Evolutionary conservation across 2,888 invertebrate species (phyloP), one percentile per base, ranked within the genome.

Genomic region (Eupeodes luniger): DNA sequence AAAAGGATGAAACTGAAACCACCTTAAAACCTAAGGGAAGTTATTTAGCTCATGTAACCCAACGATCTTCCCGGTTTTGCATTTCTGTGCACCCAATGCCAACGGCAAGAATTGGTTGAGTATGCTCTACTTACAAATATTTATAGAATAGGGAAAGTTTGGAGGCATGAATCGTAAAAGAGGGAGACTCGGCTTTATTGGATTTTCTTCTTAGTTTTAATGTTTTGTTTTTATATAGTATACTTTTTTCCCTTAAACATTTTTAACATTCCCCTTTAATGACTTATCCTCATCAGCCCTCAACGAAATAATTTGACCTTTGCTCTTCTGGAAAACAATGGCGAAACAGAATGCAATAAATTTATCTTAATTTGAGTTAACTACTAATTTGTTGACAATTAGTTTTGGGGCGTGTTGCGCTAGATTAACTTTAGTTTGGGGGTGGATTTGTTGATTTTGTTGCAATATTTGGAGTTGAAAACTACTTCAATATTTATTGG

Each of bases 21-120:
- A 55, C 55, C 44, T 55, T 55, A 55, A 55, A 55, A 19, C 70
- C 34, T 40, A 40, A 19, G 55, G 19, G 55, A 76, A 76, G 81
- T 69, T 67, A 76, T 77, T 76, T 57, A 64, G 62, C 64, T 77
- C 82, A 77, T 70, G 70, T 70, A 77, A 82, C 67, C 81, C 36
- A 67, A 61, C 75, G 59, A 75, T 69, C 69, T 81, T 81, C 61
- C 47, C 76, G 40, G 40, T 27, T 75, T 4, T 44, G 16, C 16
- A 16, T 62, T 7, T 62, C 14, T 14, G 12, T 11, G 4, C 57
- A 62, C 16, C 67, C 64, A 47, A n/a, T n/a, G 61, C 64, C 19
- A 64, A 40, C 53, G 70, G 70, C 70, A 70, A 55, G 19, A 55
- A 55, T 55, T 12, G n/a, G 53, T 69, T 16, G 40, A 53, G 69